Evolutionary conservation across 1,140 invertebrate genomes (phyloP), one percentile per base, ranked within the genome.

Genomic region (Ephestia elutella): DNA sequence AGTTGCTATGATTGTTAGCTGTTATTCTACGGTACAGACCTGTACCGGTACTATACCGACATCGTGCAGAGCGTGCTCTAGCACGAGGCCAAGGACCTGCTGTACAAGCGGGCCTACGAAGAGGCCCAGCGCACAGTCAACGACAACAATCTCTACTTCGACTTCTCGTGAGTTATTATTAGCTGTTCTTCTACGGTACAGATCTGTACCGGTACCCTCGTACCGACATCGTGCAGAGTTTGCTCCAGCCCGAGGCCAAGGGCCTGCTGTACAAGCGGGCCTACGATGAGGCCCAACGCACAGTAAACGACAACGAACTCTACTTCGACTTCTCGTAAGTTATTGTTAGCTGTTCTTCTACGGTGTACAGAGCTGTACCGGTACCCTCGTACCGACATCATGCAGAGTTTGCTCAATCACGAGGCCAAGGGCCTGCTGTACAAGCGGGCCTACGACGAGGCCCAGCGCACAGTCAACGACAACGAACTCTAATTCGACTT

Each of bases 271-370:
- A n/a, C n/a, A n/a, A n/a, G n/a, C n/a, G n/a, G n/a, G n/a, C n/a
- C n/a, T n/a, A n/a, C n/a, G n/a, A 25, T 7, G 21, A 3, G 0
- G 86, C 86, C 1, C 72, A 75, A 49, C 62, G 74, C 0, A 66
- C 70, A 44, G 76, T 73, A 18, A 60, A 59, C 5, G 78, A 76
- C 2, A 80, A 86, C 25, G 79, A 88, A 53, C 70, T 88, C n/a
- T 88, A 88, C 56, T 86, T 88, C 65, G 83, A 86, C 15, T 88
- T 88, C 60, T 53, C 80, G 86, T 88, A 71, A 87, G 85, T 84
- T 66, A 0, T 21, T 50, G 7, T 21, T 1, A 21, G 3, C 3
- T 50, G 1, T 50, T n/a, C n/a, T n/a, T n/a, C n/a, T 70, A 82
- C 49, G 85, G 85, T 0, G 85, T n/a, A 76, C 68, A 0, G 85